Base-by-base conservation (phyloP, 2,113 vertebrate genomes). In the Thunnus thynnus region DNA sequence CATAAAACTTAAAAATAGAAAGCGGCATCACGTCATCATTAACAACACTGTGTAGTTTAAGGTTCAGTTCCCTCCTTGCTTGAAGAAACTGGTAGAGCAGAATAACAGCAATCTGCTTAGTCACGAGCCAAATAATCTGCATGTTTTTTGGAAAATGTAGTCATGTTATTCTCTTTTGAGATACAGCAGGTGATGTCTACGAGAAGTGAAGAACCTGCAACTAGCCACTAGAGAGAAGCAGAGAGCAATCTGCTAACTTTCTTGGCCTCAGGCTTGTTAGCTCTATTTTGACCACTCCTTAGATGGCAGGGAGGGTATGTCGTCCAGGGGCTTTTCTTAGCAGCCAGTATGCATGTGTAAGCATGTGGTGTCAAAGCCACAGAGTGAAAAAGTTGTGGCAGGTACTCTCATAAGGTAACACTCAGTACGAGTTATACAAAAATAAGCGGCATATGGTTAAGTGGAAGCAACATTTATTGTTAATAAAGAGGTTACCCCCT, bases 261-360 rank as follows among this genome's bases (percentile, higher is more conserved):
- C 44, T 69, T 67, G 22, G 71, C 79, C n/a, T 16, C 20, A 51
- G 54, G 8, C 51, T 66, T 30, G 46, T 61, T 72, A 8, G 32
- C 54, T 80, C 80, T 85, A 46, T 72, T 85, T 72, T 52, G 67
- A 11, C 84, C 86, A 67, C 82, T 89, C 90, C 90, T 84, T 90
- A 92, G 67, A 93, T 70, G 88, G 88, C 54, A 76, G 63, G 60
- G 47, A 48, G 72, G 52, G 61, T 56, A 41, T 78, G 68, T 66
- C 3, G 3, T 22, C 79, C 20, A 27, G 2, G 57, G 76, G 78
- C 88, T 93, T 92, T 92, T 93, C 82, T 93, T 92, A 93, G 89
- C 78, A 79, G 77, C 67, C 69, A 55, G 54, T 75, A 73, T 83
- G 90, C 82, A 77, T 83, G 83, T 83, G 84, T 86, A 86, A 89